A percentile compares a stretch with the other conserved stretches of the same genome.
phyloP scores from a whole-genome alignment of 2,888 invertebrate genomes.

The Amphimallon solstitiale region DNA sequence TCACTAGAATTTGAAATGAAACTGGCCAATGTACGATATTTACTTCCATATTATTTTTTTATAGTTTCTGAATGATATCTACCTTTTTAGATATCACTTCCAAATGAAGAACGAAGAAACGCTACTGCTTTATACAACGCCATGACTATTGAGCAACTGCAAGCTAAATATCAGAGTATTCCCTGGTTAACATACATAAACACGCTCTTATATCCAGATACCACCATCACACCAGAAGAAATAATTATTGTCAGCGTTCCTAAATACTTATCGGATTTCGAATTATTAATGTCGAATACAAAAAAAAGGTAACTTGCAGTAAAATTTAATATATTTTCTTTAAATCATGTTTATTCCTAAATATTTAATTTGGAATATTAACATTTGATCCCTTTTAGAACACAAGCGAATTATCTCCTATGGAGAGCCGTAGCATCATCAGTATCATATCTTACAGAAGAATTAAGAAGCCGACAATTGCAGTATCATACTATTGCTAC shows the following conservation, averaged over 20 bases:
- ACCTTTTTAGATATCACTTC: slow-evolving; percentile 79
- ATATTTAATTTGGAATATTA: background rate
- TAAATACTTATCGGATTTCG: slow-evolving; percentile 78
- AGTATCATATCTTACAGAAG: slow-evolving; percentile 82
- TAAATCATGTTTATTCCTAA: background rate
- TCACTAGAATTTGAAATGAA: slow-evolving; percentile 89
- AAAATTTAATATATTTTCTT: background rate
- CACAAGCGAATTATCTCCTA: slow-evolving; percentile 90
- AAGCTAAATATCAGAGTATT: slow-evolving; percentile 77
- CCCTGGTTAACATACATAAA: slow-evolving; percentile 89
- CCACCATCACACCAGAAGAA: slow-evolving; percentile 75
- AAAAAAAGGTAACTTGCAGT: slow-evolving; percentile 71
- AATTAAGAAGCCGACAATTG: slow-evolving; percentile 80
- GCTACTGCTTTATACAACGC: slow-evolving; percentile 92
- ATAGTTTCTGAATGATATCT: slow-evolving; percentile 4
- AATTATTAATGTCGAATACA: slow-evolving; percentile 67
- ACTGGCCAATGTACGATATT: slow-evolving; percentile 84
- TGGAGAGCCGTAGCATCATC: slow-evolving; percentile 89
- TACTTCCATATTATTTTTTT: background rate
- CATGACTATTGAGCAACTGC: slow-evolving; percentile 83
- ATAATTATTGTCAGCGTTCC: slow-evolving; percentile 87
- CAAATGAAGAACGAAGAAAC: slow-evolving; percentile 90
- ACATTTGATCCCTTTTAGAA: slow-evolving; percentile 60
- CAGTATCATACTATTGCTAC: slow-evolving; percentile 83
- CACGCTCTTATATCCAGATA: slow-evolving; percentile 75